A percentile compares a stretch with the other conserved stretches of the same genome.
phyloP scores from a whole-genome alignment of 1,140 invertebrate genomes.

The Bombus impatiens region DNA sequence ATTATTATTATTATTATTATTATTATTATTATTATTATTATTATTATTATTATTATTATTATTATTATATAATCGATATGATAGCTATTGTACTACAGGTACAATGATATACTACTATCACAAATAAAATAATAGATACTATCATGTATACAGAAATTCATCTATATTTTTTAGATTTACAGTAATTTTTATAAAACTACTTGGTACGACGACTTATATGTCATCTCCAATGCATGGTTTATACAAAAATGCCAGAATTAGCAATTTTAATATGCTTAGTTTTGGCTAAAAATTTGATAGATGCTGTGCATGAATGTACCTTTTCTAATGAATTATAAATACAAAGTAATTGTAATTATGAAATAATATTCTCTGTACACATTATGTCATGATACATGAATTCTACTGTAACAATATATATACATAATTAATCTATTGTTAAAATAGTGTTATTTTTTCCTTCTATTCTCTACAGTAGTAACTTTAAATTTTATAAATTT shows the following conservation, averaged over 20 bases:
- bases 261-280: constrained; percentile 75
- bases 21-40: constrained; percentile 32
- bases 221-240: constrained; percentile 74
- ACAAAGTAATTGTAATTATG: constrained; percentile 78
- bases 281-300: constrained; percentile 76
- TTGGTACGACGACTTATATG: constrained; percentile 77
- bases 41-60: too few relatives aligned
- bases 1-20: not conserved
- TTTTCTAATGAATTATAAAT: constrained; percentile 78
- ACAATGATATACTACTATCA: constrained; percentile 63
- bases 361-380: constrained; percentile 78
- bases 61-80: constrained; percentile 57
- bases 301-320: constrained; percentile 77
- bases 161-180: constrained; percentile 82
- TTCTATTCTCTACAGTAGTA: constrained; percentile 20
- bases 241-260: constrained; percentile 71
- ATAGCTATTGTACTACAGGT: constrained; percentile 51
- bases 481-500: constrained; percentile 20
- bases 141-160: constrained; percentile 77
- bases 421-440: constrained; percentile 58
- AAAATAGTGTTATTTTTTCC: constrained; percentile 36
- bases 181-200: constrained; percentile 81
- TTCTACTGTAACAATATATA: constrained; percentile 74
- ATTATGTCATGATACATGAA: constrained; percentile 76
- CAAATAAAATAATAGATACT: constrained; percentile 66